Base-by-base conservation (phyloP, 2,113 vertebrate genomes). In the Sporophila hypoxantha region DNA sequence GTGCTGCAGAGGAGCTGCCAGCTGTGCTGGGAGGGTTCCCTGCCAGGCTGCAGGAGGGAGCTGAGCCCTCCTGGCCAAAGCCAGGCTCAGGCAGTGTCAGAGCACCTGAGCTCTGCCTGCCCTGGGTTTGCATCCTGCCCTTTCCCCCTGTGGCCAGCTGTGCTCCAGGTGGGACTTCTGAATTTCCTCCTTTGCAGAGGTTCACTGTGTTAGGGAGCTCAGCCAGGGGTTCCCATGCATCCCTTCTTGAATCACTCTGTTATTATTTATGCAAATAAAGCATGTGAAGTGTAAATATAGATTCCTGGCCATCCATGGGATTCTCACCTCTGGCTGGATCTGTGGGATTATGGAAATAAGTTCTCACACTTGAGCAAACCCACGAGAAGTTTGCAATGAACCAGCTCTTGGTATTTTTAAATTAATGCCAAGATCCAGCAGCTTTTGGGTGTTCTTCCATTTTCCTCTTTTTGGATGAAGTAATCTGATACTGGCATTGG, bases 271-370 rank as follows among this genome's bases (percentile, higher is more conserved):
- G 47, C 82, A 89, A 42, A 91, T 69, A 55, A 69, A 74, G 42
- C 4, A 0, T 14, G 4, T 47, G 42, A 70, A 76, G 52, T 16
- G 10, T 59, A 82, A 47, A 42, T 59, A 6, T 2, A 39, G 41
- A 55, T 85, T 76, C 64, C 79, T n/a, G 17, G 19, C n/a, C 30
- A 12, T 32, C 8, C 5, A 4, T 50, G 25, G 70, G 4, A 5
- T 37, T 52, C 44, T 71, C 27, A 44, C 26, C 62, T 71, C 59
- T 61, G 52, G 7, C 65, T 56, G 49, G 17, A 32, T 68, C 50
- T 0, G 1, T n/a, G 27, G 46, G 7, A 2, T 36, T 69, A 8
- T 2, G 13, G 47, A 76, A 66, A 70, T 69, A 53, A 2, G 0
- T 85, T 56, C n/a, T 2, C 65, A 32, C 30, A 14, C 47, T 52